Evolutionary conservation across 2,888 invertebrate species (phyloP).

Genomic region (Philhelius pedissequus): DNA sequence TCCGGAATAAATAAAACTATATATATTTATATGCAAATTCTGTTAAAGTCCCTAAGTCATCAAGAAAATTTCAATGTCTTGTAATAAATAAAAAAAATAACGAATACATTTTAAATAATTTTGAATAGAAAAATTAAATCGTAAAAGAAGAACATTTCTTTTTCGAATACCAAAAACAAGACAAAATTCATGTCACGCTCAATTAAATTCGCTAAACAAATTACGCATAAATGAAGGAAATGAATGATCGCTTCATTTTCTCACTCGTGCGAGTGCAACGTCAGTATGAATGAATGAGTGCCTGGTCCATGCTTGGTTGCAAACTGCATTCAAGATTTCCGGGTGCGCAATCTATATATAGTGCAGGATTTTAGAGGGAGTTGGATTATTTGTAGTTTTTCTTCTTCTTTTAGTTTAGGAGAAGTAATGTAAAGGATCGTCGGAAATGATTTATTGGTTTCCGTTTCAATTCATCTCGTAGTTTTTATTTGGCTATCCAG

Average conservation of each 20-base stretch:
- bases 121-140: too few species aligned
- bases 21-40: too few species aligned
- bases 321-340: slow-evolving; percentile 65
- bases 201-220: slow-evolving; percentile 63
- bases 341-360: slow-evolving; percentile 53
- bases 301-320: slow-evolving; percentile 52
- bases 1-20: too few species aligned
- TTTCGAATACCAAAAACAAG: neutral
- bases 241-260: slow-evolving; percentile 66
- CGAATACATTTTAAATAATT: too few species aligned
- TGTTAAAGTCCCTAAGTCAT: too few species aligned
- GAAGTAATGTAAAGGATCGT: slow-evolving; percentile 37
- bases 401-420: neutral
- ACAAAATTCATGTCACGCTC: slow-evolving; percentile 45
- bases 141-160: neutral
- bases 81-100: too few species aligned
- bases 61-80: too few species aligned
- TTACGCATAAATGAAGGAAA: slow-evolving; percentile 45
- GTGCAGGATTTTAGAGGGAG: slow-evolving; percentile 54
- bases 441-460: slow-evolving; percentile 62
- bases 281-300: slow-evolving; percentile 54
- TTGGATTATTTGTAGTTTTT: slow-evolving; percentile 21
- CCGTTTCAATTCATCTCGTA: slow-evolving; percentile 39
- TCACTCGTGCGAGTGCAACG: slow-evolving; percentile 46
- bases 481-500: neutral